Conservation (phyloP, 2,113 vertebrate species). For the Nettapus auritus region DNA sequence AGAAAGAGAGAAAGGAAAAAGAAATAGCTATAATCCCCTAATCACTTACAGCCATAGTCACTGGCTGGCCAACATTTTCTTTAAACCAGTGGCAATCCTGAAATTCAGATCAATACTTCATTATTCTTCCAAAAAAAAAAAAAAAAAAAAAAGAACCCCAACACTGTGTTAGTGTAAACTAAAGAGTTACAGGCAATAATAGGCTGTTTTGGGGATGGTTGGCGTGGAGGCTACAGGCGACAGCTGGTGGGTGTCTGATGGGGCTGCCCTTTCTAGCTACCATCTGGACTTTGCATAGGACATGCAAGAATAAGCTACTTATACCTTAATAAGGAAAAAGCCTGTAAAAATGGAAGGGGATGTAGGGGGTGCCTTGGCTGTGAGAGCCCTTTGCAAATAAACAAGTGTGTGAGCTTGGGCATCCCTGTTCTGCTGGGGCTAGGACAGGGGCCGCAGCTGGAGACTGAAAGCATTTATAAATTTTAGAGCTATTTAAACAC, state of each 20-base stretch:
- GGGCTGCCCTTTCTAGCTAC: slow-evolving; percentile 61
- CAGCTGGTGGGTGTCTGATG: slow-evolving; percentile 72
- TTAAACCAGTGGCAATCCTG: background rate
- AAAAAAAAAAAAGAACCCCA: too few species aligned
- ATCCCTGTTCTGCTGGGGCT: background rate
- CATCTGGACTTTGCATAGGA: slow-evolving; percentile 65
- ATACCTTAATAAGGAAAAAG: slow-evolving; percentile 70
- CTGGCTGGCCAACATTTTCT: background rate
- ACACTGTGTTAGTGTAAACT: slow-evolving; percentile 15
- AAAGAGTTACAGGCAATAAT: slow-evolving; percentile 33
- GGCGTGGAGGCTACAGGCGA: slow-evolving; percentile 52
- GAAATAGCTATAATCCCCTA: background rate
- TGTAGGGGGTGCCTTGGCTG: background rate
- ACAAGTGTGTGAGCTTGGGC: background rate
- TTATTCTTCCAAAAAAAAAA: background rate
- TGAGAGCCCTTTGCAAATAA: background rate
- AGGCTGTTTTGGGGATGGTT: slow-evolving; percentile 31
- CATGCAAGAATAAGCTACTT: slow-evolving; percentile 70
- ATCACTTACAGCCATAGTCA: background rate
- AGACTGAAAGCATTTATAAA: background rate
- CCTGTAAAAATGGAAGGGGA: slow-evolving; percentile 34
- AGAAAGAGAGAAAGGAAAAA: background rate
- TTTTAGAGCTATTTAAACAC: background rate
- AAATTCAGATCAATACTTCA: background rate
- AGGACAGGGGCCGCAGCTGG: background rate